Base-by-base conservation (phyloP, 2,797 vertebrate species). In the Leptoclinus maculatus region DNA sequence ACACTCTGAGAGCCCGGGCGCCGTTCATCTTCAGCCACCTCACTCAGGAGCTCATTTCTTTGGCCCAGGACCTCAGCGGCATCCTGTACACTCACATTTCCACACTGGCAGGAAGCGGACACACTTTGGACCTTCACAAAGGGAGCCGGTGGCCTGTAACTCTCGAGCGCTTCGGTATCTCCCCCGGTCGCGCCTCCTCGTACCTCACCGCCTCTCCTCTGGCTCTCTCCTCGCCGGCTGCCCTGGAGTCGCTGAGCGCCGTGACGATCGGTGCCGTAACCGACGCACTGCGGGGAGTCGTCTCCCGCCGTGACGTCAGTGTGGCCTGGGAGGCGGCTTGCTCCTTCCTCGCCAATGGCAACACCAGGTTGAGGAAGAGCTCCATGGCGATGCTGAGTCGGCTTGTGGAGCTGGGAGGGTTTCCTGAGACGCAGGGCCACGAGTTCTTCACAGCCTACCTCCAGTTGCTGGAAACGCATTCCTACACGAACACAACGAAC, bases 311-410 rank as follows among this genome's bases (percentile, higher is more conserved):
- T 27, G 96, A 97, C 51, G 87, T 97, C 67, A 89, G 80, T 7
- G 67, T 91, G n/a, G 93, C 97, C 2, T 99, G 97, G 97, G 96
- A 92, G 4, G 93, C 94, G 27, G 95, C 97, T 5, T 99, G 98
- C 69, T 95, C 92, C 6, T 29, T 97, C 17, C 87, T 99, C 47
- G 91, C 95, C 3, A 94, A 94, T 16, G 96, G 97, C 45, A 95
- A 90, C 86, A 80, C 83, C 23, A 93, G 92, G 83, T 90, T 97
- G 72, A 97, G 94, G 89, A 92, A 83, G 41, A 83, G 94, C 43
- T 89, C 96, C 75, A 84, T 99, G 90, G 92, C 83, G 62, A 94
- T 96, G 92, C 79, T 98, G 79, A 94, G 94, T 66, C 90, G 87
- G 67, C 84, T 98, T 49, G 94, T 97, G 87, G 89, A 95, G 69